phyloP scores from a whole-genome alignment of 2,797 vertebrate genomes.

The Ficedula albicollis region DNA sequence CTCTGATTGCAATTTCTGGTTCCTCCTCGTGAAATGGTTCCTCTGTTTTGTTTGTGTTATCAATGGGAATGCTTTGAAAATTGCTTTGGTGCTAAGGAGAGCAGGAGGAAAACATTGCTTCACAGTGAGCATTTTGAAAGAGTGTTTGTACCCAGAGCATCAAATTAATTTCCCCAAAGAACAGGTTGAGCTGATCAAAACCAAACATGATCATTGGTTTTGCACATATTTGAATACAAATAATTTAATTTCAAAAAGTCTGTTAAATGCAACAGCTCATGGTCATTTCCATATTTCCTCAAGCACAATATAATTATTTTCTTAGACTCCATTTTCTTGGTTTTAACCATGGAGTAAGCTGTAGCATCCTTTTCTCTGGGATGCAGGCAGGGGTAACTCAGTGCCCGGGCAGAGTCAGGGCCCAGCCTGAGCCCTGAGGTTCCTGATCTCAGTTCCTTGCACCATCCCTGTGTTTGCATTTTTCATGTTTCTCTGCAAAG shows the following conservation, averaged over 20 bases:
- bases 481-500: background rate
- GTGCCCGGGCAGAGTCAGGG: background rate
- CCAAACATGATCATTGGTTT: slow-evolving; percentile 28
- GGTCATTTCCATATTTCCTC: slow-evolving; percentile 39
- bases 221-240: slow-evolving; percentile 47
- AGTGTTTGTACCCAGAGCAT: slow-evolving; percentile 36
- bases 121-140: background rate
- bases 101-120: slow-evolving; percentile 15
- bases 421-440: background rate
- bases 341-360: background rate
- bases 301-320: background rate
- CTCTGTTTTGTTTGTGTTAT: slow-evolving; percentile 24
- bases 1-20: slow-evolving; percentile 33
- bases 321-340: background rate
- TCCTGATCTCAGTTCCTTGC: background rate
- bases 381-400: background rate
- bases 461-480: background rate
- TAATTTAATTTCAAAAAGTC: slow-evolving; percentile 33
- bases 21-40: slow-evolving; percentile 3
- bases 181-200: slow-evolving; percentile 38
- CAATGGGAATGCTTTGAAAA: slow-evolving; percentile 41
- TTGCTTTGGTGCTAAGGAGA: slow-evolving; percentile 45
- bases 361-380: background rate
- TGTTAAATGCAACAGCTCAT: background rate
- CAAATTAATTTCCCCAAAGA: slow-evolving; percentile 60